Evolutionary conservation across 1,140 invertebrate species (phyloP).

Genomic region (Ladona fulva): DNA sequence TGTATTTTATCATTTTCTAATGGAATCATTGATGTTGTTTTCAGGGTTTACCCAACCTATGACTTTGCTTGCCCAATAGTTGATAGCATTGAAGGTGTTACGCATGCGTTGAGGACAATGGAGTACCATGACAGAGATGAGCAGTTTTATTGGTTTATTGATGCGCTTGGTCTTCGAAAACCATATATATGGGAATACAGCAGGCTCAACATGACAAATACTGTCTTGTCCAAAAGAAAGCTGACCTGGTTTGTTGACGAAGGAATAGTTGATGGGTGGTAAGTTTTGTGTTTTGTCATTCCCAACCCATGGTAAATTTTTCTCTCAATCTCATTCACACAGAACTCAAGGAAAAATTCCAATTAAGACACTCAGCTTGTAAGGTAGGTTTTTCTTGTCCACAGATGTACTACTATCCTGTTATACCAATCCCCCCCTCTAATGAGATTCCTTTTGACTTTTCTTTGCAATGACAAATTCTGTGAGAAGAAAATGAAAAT

Average conservation of each 20-base stretch:
- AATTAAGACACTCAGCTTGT: too few relatives aligned
- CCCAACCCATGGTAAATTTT: background rate
- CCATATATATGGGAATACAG: conserved; percentile 95
- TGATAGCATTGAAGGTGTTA: conserved; percentile 93
- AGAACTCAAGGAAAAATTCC: too few relatives aligned
- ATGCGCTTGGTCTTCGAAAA: conserved; percentile 75
- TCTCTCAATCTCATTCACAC: too few relatives aligned
- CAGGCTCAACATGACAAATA: conserved; percentile 93
- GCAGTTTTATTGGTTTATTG: conserved; percentile 96
- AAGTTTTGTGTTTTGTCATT: conserved; percentile 29
- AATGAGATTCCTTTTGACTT: too few relatives aligned
- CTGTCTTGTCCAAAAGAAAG: conserved; percentile 94
- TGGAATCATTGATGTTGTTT: conserved; percentile 27
- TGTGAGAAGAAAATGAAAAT: too few relatives aligned
- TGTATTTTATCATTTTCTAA: too few relatives aligned
- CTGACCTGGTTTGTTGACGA: conserved; percentile 95
- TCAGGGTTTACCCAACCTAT: conserved; percentile 96
- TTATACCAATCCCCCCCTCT: too few relatives aligned
- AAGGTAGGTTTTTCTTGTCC: too few relatives aligned
- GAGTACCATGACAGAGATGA: conserved; percentile 97
- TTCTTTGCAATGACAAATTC: too few relatives aligned
- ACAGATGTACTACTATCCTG: too few relatives aligned
- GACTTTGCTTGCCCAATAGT: conserved; percentile 99
- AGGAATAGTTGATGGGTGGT: conserved; percentile 92
- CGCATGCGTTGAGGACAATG: conserved; percentile 93